Percentiles rank a stretch among this genome's conserved stretches.
Conservation (phyloP, 2,113 vertebrate species). For the Cololabis saira region DNA sequence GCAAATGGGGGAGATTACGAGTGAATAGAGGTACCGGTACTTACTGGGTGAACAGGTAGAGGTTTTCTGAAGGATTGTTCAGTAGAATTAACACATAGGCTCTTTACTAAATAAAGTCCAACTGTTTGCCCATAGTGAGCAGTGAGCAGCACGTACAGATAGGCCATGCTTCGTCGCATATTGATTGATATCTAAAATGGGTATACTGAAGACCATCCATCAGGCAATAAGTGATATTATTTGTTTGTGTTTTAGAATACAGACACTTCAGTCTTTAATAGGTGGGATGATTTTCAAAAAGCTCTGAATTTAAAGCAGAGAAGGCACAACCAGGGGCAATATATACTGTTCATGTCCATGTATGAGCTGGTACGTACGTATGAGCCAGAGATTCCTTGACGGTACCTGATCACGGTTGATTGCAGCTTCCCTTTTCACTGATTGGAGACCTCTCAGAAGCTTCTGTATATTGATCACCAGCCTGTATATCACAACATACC, state of each 20-base stretch:
- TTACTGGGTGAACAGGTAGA: neutral
- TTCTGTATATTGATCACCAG: neutral
- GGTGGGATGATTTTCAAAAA: slow-evolving; percentile 5
- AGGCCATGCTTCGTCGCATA: slow-evolving; percentile 47
- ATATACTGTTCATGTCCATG: slow-evolving; percentile 38
- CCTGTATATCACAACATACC: neutral
- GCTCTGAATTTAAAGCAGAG: slow-evolving; percentile 37
- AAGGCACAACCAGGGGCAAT: slow-evolving; percentile 33
- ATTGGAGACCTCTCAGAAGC: neutral
- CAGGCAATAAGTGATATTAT: slow-evolving; percentile 79
- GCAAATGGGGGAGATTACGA: slow-evolving; percentile 32
- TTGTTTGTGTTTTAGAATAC: slow-evolving; percentile 75
- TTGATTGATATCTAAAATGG: slow-evolving; percentile 45
- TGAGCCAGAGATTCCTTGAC: slow-evolving; percentile 10
- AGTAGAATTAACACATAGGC: slow-evolving; percentile 6
- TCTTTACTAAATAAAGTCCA: slow-evolving; percentile 28
- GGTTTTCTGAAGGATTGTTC: slow-evolving; percentile 35
- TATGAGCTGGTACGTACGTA: slow-evolving; percentile 32
- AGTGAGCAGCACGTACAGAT: slow-evolving; percentile 55
- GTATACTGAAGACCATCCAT: slow-evolving; percentile 69
- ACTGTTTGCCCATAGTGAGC: slow-evolving; percentile 5
- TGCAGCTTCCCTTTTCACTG: neutral
- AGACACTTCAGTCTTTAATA: slow-evolving; percentile 63
- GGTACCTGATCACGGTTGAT: slow-evolving; percentile 16
- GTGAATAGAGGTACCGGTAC: slow-evolving; percentile 4